A percentile compares a stretch with the other conserved stretches of the same genome.
Evolutionary conservation across 2,888 invertebrate genomes (phyloP).

Genomic region (Drosophila algonquin): DNA sequence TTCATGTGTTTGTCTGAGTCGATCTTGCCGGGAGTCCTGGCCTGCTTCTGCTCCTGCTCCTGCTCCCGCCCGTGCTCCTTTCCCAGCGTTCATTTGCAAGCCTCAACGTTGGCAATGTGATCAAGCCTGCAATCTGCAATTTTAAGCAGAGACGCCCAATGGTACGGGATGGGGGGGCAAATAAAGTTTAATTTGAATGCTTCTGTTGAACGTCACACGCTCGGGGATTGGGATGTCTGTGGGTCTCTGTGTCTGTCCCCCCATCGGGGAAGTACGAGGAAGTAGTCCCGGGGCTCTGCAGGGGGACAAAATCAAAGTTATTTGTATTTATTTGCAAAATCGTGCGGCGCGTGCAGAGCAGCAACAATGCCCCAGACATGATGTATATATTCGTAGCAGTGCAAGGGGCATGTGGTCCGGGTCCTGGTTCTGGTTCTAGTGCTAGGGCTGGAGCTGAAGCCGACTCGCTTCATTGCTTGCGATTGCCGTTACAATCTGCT

Average conservation of each 20-base stretch:
- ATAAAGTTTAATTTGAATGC: slow-evolving; percentile 79
- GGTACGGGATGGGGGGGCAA: slow-evolving; percentile 59
- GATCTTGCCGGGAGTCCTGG: slow-evolving; percentile 2
- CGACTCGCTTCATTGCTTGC: slow-evolving; percentile 66
- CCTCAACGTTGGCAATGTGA: slow-evolving; percentile 70
- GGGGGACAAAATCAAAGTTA: slow-evolving; percentile 74
- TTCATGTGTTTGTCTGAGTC: slow-evolving; percentile 71
- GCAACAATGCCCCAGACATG: slow-evolving; percentile 51
- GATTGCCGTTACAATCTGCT: slow-evolving; percentile 69
- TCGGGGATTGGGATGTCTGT: slow-evolving; percentile 32
- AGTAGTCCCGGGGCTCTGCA: slow-evolving; percentile 10
- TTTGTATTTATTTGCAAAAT: slow-evolving; percentile 78
- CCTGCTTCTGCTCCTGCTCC: neutral
- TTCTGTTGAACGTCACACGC: slow-evolving; percentile 68
- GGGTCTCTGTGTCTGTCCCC: neutral
- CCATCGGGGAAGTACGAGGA: slow-evolving; percentile 24
- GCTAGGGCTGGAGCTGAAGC: no score
- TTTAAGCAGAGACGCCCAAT: slow-evolving; percentile 74
- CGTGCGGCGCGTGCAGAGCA: slow-evolving; percentile 72
- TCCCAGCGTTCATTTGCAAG: slow-evolving; percentile 69
- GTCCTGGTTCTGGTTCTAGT: no score
- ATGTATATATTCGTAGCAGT: slow-evolving; percentile 27
- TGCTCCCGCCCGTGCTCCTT: neutral
- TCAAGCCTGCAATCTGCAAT: slow-evolving; percentile 80
- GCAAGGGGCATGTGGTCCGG: slow-evolving; percentile 5